phyloP scores from a whole-genome alignment of 2,113 vertebrate genomes.

The Mustela nigripes region DNA sequence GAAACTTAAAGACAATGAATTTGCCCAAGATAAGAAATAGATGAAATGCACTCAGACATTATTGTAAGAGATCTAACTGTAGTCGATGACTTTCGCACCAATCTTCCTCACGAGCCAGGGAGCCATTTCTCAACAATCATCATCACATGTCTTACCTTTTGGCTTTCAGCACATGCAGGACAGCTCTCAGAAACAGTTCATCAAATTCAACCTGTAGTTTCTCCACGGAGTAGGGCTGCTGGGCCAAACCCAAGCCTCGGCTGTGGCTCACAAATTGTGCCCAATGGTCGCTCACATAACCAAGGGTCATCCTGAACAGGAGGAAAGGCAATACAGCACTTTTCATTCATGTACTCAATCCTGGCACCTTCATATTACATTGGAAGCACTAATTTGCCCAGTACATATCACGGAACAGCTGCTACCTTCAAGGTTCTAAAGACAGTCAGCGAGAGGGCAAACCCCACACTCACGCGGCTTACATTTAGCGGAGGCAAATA shows the following conservation, averaged over 20 bases:
- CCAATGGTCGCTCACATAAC: conserved; percentile 98
- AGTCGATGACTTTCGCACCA: neutral
- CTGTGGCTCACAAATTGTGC: conserved; percentile 91
- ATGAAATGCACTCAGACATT: neutral
- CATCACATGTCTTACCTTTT: conserved; percentile 91
- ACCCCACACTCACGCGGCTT: neutral
- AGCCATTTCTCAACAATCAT: neutral
- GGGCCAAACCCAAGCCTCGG: conserved; percentile 78
- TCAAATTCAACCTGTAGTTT: conserved; percentile 98
- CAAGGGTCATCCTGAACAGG: conserved; percentile 93
- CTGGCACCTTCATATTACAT: neutral
- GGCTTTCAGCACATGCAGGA: conserved; percentile 96
- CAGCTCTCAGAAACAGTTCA: conserved; percentile 95
- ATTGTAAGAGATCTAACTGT: neutral
- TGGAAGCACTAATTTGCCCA: neutral
- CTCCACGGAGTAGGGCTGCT: conserved; percentile 92
- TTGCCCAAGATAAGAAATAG: neutral
- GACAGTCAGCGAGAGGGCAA: neutral
- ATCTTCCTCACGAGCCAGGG: neutral
- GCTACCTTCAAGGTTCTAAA: neutral
- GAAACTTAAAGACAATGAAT: neutral
- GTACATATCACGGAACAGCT: neutral
- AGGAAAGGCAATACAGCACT: neutral
- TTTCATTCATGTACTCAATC: neutral
- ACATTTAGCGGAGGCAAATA: neutral